These are phyloP conservation scores for Pantherophis vulpinus DNA, from an alignment of 2,797 vertebrate species.

Conservation along the genomic window DNA sequence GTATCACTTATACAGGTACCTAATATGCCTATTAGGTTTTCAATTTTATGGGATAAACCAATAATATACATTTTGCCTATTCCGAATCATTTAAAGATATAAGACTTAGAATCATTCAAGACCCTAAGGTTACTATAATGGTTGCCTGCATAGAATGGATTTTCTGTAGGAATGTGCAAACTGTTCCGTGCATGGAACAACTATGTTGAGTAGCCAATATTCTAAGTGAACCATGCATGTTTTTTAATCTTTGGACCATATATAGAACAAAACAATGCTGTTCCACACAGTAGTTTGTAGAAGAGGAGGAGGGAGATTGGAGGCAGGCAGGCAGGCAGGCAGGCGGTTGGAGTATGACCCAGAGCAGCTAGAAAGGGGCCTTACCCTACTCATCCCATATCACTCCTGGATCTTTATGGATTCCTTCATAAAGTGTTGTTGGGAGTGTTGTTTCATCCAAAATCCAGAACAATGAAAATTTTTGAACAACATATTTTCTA, in stretches of 20 bases:
- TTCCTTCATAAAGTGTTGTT: neutral
- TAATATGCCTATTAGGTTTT: neutral
- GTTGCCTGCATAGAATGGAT: neutral
- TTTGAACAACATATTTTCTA: neutral
- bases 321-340: neutral
- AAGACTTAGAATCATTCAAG: neutral
- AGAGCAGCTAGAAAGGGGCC: neutral
- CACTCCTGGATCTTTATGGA: neutral
- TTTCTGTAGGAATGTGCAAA: neutral
- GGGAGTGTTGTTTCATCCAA: neutral
- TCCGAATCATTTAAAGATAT: neutral
- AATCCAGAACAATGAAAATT: neutral
- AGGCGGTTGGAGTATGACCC: neutral
- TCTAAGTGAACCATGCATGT: neutral
- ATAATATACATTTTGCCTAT: neutral
- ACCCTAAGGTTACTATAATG: neutral
- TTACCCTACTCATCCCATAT: neutral
- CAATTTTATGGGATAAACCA: neutral
- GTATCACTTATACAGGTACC: rapidly evolving
- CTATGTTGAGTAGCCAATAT: neutral
- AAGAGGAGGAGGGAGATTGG: neutral
- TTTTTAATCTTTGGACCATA: neutral
- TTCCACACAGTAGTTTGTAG: neutral
- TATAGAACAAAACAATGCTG: neutral
- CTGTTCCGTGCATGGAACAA: neutral